Conservation (phyloP, 2,888 invertebrate genomes). For the Penaeus monodon region DNA sequence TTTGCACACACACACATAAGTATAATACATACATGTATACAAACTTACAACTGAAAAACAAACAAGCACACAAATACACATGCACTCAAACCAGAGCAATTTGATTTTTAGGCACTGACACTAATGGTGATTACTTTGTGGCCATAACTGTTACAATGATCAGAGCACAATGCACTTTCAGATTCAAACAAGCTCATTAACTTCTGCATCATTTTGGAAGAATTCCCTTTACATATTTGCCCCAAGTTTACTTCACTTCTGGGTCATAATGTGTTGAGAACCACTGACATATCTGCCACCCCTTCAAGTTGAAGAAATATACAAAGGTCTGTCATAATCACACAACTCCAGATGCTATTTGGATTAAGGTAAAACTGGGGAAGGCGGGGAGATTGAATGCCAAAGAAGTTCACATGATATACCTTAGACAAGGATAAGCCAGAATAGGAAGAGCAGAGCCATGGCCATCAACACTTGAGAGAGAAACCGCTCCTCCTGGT, state of each 20-base stretch:
- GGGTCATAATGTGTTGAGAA: too few relatives aligned
- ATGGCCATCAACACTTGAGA: slow-evolving; percentile 63
- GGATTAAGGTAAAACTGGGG: not conserved
- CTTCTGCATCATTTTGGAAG: not conserved
- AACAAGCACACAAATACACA: not conserved
- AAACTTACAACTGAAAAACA: not conserved
- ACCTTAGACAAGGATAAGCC: slow-evolving; percentile 57
- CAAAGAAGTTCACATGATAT: too few relatives aligned
- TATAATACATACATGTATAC: not conserved
- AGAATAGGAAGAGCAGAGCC: slow-evolving; percentile 61
- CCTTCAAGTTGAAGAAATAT: too few relatives aligned
- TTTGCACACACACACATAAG: not conserved
- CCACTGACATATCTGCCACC: too few relatives aligned
- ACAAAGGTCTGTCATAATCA: not conserved
- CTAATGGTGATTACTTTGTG: too few relatives aligned
- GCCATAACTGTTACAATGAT: not conserved
- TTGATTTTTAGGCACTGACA: too few relatives aligned
- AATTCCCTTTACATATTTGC: not conserved
- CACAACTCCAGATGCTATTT: not conserved
- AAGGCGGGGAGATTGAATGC: not conserved
- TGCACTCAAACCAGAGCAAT: too few relatives aligned
- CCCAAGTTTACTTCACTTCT: not conserved
- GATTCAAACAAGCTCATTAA: not conserved
- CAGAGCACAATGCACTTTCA: not conserved
- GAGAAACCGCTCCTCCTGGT: slow-evolving; percentile 62